phyloP scores from a whole-genome alignment of 2,888 invertebrate genomes.

The Drosophila fulvimacula region DNA sequence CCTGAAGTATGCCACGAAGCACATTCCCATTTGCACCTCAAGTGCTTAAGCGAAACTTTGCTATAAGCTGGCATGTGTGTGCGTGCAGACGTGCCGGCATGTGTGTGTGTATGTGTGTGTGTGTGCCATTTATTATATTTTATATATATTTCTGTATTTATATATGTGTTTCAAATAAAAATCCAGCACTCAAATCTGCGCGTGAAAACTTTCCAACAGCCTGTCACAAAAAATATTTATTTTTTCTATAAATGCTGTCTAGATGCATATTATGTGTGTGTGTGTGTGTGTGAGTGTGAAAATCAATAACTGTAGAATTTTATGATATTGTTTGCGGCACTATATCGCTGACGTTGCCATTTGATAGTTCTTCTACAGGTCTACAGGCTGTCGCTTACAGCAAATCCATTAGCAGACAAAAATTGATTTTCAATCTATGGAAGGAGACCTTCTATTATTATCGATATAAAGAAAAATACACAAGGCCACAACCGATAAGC shows the following conservation, averaged over 20 bases:
- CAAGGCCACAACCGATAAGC: not conserved
- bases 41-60: slow-evolving; percentile 61
- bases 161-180: slow-evolving; percentile 50
- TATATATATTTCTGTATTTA: slow-evolving; percentile 4
- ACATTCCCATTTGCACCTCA: slow-evolving; percentile 71
- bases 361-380: slow-evolving; percentile 31
- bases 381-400: slow-evolving; percentile 34
- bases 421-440: slow-evolving; percentile 17
- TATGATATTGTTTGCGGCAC: slow-evolving; percentile 29
- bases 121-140: slow-evolving; percentile 23
- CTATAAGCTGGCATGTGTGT: slow-evolving; percentile 50
- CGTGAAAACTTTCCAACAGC: slow-evolving; percentile 47
- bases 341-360: slow-evolving; percentile 45
- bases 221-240: slow-evolving; percentile 50
- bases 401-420: slow-evolving; percentile 36
- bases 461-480: too few species aligned
- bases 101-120: slow-evolving; percentile 19
- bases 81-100: slow-evolving; percentile 30
- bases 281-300: slow-evolving; percentile 14
- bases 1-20: slow-evolving; percentile 17
- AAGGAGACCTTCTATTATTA: not conserved
- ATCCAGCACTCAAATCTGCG: slow-evolving; percentile 61
- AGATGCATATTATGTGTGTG: slow-evolving; percentile 16
- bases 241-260: slow-evolving; percentile 39
- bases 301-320: slow-evolving; percentile 44